phyloP scores from a whole-genome alignment of 2,888 invertebrate species.

The Trachelus stipa region DNA sequence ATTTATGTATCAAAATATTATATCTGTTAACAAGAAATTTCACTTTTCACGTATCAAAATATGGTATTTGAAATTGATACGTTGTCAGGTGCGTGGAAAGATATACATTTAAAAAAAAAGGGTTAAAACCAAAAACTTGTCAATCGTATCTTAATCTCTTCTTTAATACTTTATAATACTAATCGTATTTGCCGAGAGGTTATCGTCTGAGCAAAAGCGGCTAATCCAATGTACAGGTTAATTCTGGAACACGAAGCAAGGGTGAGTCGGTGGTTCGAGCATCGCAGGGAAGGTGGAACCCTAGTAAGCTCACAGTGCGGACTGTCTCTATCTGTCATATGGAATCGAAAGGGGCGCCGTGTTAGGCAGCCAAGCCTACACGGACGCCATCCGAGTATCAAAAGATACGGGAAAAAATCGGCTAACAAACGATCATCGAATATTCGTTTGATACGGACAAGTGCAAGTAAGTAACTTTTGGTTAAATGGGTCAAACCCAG shows the following conservation, averaged over 20 bases:
- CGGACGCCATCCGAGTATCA: conserved; percentile 41
- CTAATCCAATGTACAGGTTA: background rate
- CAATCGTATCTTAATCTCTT: background rate
- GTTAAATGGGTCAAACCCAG: conserved; percentile 54
- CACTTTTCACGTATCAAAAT: background rate
- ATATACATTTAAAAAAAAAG: background rate
- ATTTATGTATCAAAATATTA: background rate
- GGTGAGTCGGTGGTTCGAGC: conserved; percentile 3
- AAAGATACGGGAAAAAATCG: conserved; percentile 1
- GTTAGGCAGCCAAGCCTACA: conserved; percentile 54
- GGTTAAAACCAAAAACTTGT: background rate
- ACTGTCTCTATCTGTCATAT: conserved; percentile 39
- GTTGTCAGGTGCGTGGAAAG: background rate
- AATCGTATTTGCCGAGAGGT: background rate
- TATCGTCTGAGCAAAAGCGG: background rate
- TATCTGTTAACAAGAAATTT: background rate
- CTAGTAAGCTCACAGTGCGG: background rate
- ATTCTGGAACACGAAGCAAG: conserved; percentile 2
- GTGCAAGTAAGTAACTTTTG: conserved; percentile 18
- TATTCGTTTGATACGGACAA: conserved; percentile 6
- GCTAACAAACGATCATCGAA: background rate
- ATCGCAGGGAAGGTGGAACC: conserved; percentile 4
- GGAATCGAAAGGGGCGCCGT: conserved; percentile 51
- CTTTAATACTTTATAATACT: background rate
- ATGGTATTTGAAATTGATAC: background rate